phyloP scores from a whole-genome alignment of 2,113 vertebrate species.

The Galbula dea region DNA sequence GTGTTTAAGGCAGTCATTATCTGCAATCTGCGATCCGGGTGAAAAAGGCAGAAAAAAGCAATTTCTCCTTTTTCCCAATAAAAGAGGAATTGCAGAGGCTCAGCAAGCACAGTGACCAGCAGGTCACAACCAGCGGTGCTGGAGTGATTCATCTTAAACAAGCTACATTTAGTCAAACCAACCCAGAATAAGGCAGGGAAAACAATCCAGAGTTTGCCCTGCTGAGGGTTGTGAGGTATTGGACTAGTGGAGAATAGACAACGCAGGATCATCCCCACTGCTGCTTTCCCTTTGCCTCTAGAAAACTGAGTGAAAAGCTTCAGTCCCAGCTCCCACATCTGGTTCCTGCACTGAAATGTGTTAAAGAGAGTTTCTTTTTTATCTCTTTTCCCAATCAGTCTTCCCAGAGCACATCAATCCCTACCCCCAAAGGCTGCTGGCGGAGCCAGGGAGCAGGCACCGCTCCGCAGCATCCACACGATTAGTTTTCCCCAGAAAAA shows the following conservation, averaged over 20 bases:
- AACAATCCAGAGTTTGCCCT: neutral
- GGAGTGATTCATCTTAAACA: conserved; percentile 8
- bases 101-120: neutral
- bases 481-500: neutral
- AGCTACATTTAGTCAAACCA: neutral
- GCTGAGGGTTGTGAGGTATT: neutral
- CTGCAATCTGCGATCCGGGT: neutral
- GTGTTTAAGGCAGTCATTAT: conserved; percentile 6
- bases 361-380: neutral
- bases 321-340: neutral
- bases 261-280: neutral
- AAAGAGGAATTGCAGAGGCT: neutral
- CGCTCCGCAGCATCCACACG: accelerated
- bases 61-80: neutral
- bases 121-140: conserved; percentile 20
- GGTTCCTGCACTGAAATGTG: neutral
- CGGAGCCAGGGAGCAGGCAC: neutral
- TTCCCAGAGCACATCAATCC: accelerated
- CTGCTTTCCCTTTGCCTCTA: neutral
- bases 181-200: neutral
- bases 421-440: neutral
- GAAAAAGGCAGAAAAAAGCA: conserved; percentile 18
- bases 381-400: neutral
- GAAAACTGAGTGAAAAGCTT: neutral
- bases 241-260: neutral